Evolutionary conservation across 2,888 invertebrate genomes (phyloP).

Genomic region (Dugesia japonica): DNA sequence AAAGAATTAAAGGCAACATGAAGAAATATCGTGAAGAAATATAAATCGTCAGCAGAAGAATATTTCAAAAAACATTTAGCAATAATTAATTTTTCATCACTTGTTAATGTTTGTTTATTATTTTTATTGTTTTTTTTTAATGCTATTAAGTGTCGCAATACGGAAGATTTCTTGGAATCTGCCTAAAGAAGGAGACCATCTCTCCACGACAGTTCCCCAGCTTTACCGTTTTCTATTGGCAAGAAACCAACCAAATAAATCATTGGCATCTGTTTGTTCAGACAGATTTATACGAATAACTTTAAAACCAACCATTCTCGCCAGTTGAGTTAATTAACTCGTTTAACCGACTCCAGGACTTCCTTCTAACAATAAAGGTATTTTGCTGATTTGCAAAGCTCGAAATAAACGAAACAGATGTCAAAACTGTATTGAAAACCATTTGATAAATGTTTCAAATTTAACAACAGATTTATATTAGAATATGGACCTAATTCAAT

Average conservation of each 20-base stretch:
- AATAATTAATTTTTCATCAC: too few relatives aligned
- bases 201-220: conserved; percentile 82
- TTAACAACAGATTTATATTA: not conserved
- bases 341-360: conserved; percentile 95
- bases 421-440: conserved; percentile 40
- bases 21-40: too few relatives aligned
- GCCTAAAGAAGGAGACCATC: conserved; percentile 87
- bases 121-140: too few relatives aligned
- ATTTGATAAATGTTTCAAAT: not conserved
- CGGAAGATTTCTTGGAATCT: too few relatives aligned
- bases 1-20: too few relatives aligned
- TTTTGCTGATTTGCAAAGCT: conserved; percentile 65
- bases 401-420: conserved; percentile 62
- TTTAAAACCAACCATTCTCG: conserved; percentile 64
- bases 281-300: conserved; percentile 85
- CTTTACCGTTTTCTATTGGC: conserved; percentile 69
- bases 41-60: too few relatives aligned
- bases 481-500: not conserved
- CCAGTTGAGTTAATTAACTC: conserved; percentile 73
- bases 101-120: too few relatives aligned
- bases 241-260: conserved; percentile 89
- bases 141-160: too few relatives aligned
- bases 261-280: conserved; percentile 93
- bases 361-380: conserved; percentile 77
- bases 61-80: too few relatives aligned